Base-by-base conservation (phyloP, 1,140 invertebrate species). In the Sinonovacula constricta region DNA sequence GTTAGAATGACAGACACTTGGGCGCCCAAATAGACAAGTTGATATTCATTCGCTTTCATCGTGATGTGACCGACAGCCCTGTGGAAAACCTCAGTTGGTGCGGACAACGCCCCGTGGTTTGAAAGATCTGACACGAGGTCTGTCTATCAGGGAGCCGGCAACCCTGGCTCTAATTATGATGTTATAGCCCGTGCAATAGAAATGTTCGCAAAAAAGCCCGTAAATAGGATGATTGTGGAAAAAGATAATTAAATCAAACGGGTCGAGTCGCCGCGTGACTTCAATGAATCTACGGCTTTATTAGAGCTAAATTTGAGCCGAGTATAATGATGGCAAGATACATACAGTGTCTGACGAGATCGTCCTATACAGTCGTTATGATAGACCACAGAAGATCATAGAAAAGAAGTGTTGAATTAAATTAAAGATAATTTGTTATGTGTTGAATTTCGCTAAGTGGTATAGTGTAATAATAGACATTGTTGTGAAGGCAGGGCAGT, bases 161-260 rank as follows among this genome's bases (percentile, higher is more conserved):
- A 49, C 54, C 33, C 39, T 75, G n/a, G 49, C 60, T 12, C 34
- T 75, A 65, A 75, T 75, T 75, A 75, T 75, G 60, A 75, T 66
- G 71, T 66, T 62, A 66, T 66, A 30, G 26, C 34, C 12, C 12
- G 45, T 22, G 45, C 22, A 54, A 62, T 51, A 49, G 63, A 66
- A 49, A 65, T 28, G n/a, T n/a, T n/a, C n/a, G 33, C 65, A 57
- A 54, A 56, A 60, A 66, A 54, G 71, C 54, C 45, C 51, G 26
- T 63, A 30, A 56, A 75, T 53, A 75, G 60, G 71, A 75, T 75
- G 71, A 53, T 56, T 75, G 51, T 49, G n/a, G n/a, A 66, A 75
- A 66, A 75, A 75, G 71, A 75, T 75, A 75, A 75, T 75, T 75
- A 65, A 75, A 75, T 75, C 71, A 75, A 75, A 75, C 71, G 53